These are phyloP conservation scores for Trachemys scripta DNA, from an alignment of 2,113 vertebrate genomes.

Conservation along the genomic window DNA sequence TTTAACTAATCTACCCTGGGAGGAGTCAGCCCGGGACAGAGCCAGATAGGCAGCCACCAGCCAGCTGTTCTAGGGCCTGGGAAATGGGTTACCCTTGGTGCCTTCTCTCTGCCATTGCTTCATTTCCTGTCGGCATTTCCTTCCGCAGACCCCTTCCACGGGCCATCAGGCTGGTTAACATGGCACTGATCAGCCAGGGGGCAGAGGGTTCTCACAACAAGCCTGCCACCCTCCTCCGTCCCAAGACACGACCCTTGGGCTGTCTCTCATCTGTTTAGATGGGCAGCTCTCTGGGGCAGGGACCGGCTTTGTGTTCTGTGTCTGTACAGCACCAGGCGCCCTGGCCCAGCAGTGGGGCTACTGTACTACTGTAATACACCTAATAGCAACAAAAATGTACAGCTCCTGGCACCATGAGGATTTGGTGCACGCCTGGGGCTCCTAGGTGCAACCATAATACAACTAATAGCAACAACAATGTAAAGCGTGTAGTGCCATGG, in stretches of 20 bases:
- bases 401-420: background rate
- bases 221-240: background rate
- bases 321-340: background rate
- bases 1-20: background rate
- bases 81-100: background rate
- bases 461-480: background rate
- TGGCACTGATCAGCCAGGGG: background rate
- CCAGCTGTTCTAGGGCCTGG: background rate
- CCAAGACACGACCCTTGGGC: background rate
- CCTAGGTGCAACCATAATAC: background rate
- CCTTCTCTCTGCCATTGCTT: background rate
- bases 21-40: background rate
- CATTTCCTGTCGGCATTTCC: background rate
- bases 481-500: background rate
- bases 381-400: background rate
- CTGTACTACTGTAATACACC: background rate
- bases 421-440: background rate
- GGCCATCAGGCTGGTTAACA: background rate
- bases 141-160: background rate
- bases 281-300: background rate
- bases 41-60: background rate
- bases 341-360: background rate
- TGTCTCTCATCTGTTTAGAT: background rate
- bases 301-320: background rate
- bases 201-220: background rate